Conservation (phyloP, 2,888 invertebrate genomes). For the Pecten maximus region DNA sequence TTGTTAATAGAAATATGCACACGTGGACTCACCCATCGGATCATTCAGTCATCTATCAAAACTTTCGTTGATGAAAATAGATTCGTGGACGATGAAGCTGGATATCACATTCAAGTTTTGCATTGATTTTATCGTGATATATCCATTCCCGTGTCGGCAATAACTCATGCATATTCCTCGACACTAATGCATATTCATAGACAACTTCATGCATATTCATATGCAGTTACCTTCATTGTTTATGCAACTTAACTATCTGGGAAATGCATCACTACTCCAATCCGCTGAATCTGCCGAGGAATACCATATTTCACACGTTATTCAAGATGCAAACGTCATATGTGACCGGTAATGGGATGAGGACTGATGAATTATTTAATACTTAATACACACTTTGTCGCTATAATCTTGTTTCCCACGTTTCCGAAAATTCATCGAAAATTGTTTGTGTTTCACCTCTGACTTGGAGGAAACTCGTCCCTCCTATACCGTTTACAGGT, state of each 20-base stretch:
- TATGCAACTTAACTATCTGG: too few relatives aligned
- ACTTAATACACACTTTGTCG: background rate
- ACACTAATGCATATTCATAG: too few relatives aligned
- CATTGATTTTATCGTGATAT: too few relatives aligned
- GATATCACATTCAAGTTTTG: background rate
- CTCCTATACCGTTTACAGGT: background rate
- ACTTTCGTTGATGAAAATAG: background rate
- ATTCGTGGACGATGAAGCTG: background rate
- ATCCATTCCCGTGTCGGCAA: too few relatives aligned
- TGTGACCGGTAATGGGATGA: too few relatives aligned
- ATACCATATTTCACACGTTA: background rate
- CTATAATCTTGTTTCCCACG: conserved; percentile 9
- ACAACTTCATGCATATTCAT: too few relatives aligned
- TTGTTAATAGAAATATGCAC: background rate
- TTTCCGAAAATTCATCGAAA: background rate
- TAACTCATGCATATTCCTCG: too few relatives aligned
- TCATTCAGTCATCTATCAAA: background rate
- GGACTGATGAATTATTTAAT: background rate
- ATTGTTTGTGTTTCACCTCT: background rate
- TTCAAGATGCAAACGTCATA: background rate
- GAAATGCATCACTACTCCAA: too few relatives aligned
- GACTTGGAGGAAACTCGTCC: background rate
- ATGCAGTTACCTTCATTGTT: too few relatives aligned
- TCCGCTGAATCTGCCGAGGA: too few relatives aligned
- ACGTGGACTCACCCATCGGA: background rate